Percentiles rank a stretch among this genome's conserved stretches.
These are phyloP conservation scores for Seira ritae DNA, from an alignment of 2,888 invertebrate genomes.

Conservation along the genomic window DNA sequence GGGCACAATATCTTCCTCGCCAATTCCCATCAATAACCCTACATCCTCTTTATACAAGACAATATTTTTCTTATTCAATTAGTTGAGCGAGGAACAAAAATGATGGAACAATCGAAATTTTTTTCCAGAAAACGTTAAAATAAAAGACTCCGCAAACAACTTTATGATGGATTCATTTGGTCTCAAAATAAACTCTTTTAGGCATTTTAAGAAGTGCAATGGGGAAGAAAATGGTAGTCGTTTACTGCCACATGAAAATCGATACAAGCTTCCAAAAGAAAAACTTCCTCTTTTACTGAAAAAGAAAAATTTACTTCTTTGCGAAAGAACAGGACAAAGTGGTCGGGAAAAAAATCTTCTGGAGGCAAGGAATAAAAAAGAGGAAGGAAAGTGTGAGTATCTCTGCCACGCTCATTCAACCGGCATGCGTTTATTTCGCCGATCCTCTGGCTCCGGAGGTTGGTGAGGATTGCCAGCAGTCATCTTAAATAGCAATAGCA, in stretches of 20 bases:
- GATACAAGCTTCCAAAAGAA: not conserved
- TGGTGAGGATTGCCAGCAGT: slow-evolving; percentile 4
- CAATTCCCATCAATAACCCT: not conserved
- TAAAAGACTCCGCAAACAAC: not conserved
- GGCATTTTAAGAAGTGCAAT: too few relatives aligned
- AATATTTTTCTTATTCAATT: not conserved
- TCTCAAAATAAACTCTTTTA: not conserved
- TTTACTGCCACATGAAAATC: not conserved
- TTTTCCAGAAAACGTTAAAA: not conserved
- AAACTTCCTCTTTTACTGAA: too few relatives aligned
- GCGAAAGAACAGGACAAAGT: not conserved
- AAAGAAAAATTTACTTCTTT: too few relatives aligned
- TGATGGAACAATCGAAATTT: not conserved
- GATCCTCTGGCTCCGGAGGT: not conserved
- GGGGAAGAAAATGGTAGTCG: too few relatives aligned
- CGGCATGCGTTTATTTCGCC: not conserved
- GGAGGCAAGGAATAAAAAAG: not conserved
- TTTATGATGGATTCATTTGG: not conserved
- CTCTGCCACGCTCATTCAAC: not conserved
- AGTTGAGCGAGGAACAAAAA: not conserved
- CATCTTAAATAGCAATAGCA: slow-evolving; percentile 2
- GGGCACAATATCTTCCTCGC: not conserved
- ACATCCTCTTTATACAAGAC: not conserved
- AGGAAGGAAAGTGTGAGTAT: not conserved
- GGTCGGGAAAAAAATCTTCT: not conserved